phyloP scores from a whole-genome alignment of 2,888 invertebrate species.

The Eilema depressum region DNA sequence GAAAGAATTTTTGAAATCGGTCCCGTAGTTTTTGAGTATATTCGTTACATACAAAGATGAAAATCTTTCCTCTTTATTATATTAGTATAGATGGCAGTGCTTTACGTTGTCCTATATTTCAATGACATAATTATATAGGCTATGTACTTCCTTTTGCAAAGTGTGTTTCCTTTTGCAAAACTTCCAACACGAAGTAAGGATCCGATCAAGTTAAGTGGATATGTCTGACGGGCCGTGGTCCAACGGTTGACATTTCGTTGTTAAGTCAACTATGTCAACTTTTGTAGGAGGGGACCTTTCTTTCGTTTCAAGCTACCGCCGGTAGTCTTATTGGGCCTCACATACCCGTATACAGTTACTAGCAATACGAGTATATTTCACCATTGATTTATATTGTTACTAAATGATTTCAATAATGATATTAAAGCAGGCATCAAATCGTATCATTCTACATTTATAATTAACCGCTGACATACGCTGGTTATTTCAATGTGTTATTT shows the following conservation, averaged over 20 bases:
- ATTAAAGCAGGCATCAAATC: constrained; percentile 37
- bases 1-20: too few species aligned
- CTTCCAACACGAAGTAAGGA: neutral
- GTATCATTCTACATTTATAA: constrained; percentile 38
- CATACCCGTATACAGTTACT: neutral
- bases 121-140: too few species aligned
- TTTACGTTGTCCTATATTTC: too few species aligned
- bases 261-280: neutral
- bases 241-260: neutral
- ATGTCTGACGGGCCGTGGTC: neutral
- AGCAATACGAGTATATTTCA: too few species aligned
- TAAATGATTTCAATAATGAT: constrained; percentile 20
- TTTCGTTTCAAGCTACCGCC: constrained; percentile 6
- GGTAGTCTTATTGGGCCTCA: too few species aligned
- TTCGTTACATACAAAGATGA: too few species aligned
- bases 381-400: too few species aligned
- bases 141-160: too few species aligned
- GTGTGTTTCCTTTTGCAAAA: neutral
- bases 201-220: neutral
- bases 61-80: too few species aligned
- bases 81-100: too few species aligned
- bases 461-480: constrained; percentile 37
- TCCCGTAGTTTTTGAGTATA: too few species aligned
- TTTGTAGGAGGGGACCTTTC: neutral
- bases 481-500: constrained; percentile 14